phyloP scores from a whole-genome alignment of 1,140 invertebrate genomes.

The Teleogryllus occipitalis region DNA sequence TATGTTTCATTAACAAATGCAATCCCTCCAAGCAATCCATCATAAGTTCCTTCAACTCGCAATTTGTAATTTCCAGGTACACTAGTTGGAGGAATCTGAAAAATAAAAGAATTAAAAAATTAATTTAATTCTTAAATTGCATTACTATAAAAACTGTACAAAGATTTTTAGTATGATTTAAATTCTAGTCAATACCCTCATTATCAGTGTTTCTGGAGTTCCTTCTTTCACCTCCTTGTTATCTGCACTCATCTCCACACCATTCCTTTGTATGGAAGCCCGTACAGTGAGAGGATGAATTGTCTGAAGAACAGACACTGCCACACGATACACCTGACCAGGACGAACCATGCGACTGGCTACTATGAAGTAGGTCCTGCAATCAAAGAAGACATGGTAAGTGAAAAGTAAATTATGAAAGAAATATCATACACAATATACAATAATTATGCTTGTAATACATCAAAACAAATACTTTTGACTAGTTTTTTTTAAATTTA shows the following conservation, averaged over 20 bases:
- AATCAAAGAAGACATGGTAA: background rate
- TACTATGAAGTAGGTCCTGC: conserved; percentile 78
- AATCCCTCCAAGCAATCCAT: conserved; percentile 70
- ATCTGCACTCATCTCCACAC: conserved; percentile 74
- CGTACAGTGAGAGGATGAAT: conserved; percentile 65
- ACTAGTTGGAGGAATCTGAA: conserved; percentile 70
- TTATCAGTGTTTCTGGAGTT: conserved; percentile 72
- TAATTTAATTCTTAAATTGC: too few relatives aligned
- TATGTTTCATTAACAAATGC: conserved; percentile 77
- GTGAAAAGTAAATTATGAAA: too few relatives aligned
- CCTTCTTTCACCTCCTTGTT: conserved; percentile 66
- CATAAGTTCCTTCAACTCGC: conserved; percentile 79
- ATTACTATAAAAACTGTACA: too few relatives aligned
- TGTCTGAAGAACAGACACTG: conserved; percentile 65
- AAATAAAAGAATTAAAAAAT: background rate
- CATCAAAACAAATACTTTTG: too few relatives aligned
- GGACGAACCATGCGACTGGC: conserved; percentile 78
- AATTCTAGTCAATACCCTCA: conserved; percentile 46
- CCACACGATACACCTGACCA: conserved; percentile 74
- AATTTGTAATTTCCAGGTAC: conserved; percentile 75
- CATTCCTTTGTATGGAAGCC: conserved; percentile 75
- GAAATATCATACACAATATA: too few relatives aligned
- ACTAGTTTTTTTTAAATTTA: too few relatives aligned
- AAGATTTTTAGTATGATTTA: too few relatives aligned
- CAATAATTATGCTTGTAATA: too few relatives aligned